phyloP scores from a whole-genome alignment of 2,113 vertebrate genomes.

The Clarias batrachus region DNA sequence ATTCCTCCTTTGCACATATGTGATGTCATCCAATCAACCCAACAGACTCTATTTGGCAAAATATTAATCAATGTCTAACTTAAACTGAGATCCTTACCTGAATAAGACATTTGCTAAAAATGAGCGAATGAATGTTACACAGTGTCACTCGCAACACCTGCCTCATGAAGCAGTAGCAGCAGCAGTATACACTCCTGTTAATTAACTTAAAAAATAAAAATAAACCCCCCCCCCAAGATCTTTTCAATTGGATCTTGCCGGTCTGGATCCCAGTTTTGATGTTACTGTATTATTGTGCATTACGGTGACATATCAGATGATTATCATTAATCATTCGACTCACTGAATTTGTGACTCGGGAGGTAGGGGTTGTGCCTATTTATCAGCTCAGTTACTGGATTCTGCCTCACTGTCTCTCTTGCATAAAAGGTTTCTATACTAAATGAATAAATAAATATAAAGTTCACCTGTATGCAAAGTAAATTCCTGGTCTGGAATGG shows the following conservation, averaged over 20 bases:
- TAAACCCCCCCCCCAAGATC: neutral
- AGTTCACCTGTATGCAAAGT: neutral
- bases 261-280: neutral
- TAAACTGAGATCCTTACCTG: neutral
- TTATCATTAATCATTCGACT: neutral
- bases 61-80: neutral
- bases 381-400: neutral
- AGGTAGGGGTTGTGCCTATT: neutral
- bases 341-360: neutral
- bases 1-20: neutral
- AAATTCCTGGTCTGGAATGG: conserved; percentile 8
- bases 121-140: neutral
- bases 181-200: neutral
- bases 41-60: neutral
- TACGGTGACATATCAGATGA: neutral
- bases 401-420: neutral
- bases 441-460: conserved; percentile 15
- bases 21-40: neutral
- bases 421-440: neutral
- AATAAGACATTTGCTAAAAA: neutral
- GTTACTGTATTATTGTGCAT: neutral
- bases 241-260: neutral
- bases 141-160: neutral
- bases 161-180: neutral
- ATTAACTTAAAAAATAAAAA: neutral